phyloP scores from a whole-genome alignment of 1,140 invertebrate species.

The Oreohelix idahoensis region DNA sequence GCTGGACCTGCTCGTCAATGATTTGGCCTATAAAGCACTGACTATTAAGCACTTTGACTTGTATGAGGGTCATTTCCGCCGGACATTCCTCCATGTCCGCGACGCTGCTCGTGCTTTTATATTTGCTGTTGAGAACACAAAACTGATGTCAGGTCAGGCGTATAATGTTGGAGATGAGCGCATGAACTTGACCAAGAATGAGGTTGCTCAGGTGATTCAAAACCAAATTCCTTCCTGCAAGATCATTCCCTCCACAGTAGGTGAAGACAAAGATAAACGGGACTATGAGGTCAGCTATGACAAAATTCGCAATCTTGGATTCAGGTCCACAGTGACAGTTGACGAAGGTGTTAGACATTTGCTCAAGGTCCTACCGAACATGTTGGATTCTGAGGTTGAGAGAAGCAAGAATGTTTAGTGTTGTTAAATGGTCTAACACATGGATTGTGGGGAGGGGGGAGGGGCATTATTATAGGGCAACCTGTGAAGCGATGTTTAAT shows the following conservation, averaged over 20 bases:
- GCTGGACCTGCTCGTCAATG: constrained; percentile 65
- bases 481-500: neutral
- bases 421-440: neutral
- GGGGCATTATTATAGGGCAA: neutral
- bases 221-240: constrained; percentile 48
- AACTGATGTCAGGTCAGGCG: constrained; percentile 60
- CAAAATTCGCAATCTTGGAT: constrained; percentile 58
- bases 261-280: constrained; percentile 62
- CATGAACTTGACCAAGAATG: constrained; percentile 64
- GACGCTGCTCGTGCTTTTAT: constrained; percentile 64
- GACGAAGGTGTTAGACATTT: constrained; percentile 55
- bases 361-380: constrained; percentile 57
- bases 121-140: constrained; percentile 58
- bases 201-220: constrained; percentile 58
- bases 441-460: neutral
- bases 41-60: constrained; percentile 61
- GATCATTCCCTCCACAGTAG: constrained; percentile 50
- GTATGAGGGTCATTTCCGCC: constrained; percentile 63
- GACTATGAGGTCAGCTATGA: constrained; percentile 66
- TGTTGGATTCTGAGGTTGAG: constrained; percentile 49
- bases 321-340: constrained; percentile 52
- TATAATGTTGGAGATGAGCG: constrained; percentile 64
- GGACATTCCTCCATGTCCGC: constrained; percentile 64
- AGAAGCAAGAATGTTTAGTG: constrained; percentile 58
- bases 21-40: constrained; percentile 63